Conservation (phyloP, 2,888 invertebrate species). For the Sussaba pulchella region DNA sequence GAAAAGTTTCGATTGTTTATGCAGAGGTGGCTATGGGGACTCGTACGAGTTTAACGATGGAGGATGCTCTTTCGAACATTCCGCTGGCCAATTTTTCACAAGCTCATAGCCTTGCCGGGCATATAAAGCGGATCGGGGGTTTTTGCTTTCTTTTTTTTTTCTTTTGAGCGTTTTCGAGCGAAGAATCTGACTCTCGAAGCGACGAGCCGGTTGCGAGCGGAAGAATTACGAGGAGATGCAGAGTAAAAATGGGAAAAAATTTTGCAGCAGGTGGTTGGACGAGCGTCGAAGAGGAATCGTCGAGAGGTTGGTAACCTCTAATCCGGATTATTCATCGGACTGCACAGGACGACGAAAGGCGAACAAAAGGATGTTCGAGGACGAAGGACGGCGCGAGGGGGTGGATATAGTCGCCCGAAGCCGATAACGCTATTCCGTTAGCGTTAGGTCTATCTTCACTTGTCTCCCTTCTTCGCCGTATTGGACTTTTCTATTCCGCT, state of each 20-base stretch:
- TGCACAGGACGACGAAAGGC: conserved; percentile 20
- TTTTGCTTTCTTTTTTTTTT: conserved; percentile 5
- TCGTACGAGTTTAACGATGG: conserved; percentile 41
- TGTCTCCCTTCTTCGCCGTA: conserved; percentile 7
- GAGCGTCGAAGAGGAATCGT: conserved; percentile 45
- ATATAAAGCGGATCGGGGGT: neutral
- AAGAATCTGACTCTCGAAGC: conserved; percentile 33
- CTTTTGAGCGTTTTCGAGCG: conserved; percentile 3
- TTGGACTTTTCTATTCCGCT: conserved; percentile 31
- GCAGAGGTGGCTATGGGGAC: conserved; percentile 12
- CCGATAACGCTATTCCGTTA: conserved; percentile 60
- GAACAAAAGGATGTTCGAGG: conserved; percentile 6
- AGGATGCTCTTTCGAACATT: conserved; percentile 14
- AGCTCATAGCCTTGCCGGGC: conserved; percentile 26
- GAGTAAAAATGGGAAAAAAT: neutral
- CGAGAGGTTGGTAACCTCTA: conserved; percentile 60
- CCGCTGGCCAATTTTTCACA: conserved; percentile 50
- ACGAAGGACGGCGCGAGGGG: neutral
- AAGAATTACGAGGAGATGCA: neutral
- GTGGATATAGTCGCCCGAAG: conserved; percentile 44
- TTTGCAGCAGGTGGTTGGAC: conserved; percentile 62
- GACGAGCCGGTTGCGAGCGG: neutral
- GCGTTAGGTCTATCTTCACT: conserved; percentile 3
- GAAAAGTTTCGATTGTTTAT: conserved; percentile 12
- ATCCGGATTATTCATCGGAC: conserved; percentile 61